Evolutionary conservation across 2,888 invertebrate species (phyloP).

Genomic region (Scaptomyza tumidula): DNA sequence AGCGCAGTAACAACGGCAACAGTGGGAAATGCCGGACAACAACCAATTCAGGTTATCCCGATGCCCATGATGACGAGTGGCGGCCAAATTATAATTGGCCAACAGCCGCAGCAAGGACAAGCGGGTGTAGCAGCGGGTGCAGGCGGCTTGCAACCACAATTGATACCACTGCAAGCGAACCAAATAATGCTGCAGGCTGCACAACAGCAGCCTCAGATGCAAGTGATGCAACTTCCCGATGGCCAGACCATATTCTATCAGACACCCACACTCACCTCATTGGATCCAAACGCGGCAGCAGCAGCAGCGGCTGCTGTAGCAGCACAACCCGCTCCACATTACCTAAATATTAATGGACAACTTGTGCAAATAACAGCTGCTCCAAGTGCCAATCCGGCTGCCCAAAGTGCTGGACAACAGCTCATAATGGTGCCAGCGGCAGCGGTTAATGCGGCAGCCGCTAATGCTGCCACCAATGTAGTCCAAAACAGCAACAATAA

Average conservation of each 20-base stretch:
- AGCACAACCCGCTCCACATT: constrained; percentile 85
- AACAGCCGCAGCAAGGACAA: constrained; percentile 75
- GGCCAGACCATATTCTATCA: constrained; percentile 96
- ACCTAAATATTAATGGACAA: constrained; percentile 85
- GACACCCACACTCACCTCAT: constrained; percentile 82
- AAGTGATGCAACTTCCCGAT: constrained; percentile 95
- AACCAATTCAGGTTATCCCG: constrained; percentile 82
- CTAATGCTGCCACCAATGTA: constrained; percentile 41
- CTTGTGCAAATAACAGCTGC: constrained; percentile 83
- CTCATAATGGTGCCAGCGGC: constrained; percentile 81
- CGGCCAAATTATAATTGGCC: constrained; percentile 83
- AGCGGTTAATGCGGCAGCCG: constrained; percentile 62
- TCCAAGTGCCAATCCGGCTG: constrained; percentile 71
- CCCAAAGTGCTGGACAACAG: constrained; percentile 66
- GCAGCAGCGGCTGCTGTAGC: constrained; percentile 54
- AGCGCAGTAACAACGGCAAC: constrained; percentile 2
- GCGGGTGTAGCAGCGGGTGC: constrained; percentile 46
- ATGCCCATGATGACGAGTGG: constrained; percentile 79
- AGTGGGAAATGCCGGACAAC: constrained; percentile 14
- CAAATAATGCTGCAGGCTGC: constrained; percentile 83
- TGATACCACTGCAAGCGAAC: constrained; percentile 82
- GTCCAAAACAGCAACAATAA: constrained; percentile 22
- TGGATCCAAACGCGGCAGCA: constrained; percentile 59
- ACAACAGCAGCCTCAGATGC: constrained; percentile 86
- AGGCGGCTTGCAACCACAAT: constrained; percentile 67